These are phyloP conservation scores for Camptogramma bilineatum DNA, from an alignment of 2,888 invertebrate genomes.

Conservation along the genomic window DNA sequence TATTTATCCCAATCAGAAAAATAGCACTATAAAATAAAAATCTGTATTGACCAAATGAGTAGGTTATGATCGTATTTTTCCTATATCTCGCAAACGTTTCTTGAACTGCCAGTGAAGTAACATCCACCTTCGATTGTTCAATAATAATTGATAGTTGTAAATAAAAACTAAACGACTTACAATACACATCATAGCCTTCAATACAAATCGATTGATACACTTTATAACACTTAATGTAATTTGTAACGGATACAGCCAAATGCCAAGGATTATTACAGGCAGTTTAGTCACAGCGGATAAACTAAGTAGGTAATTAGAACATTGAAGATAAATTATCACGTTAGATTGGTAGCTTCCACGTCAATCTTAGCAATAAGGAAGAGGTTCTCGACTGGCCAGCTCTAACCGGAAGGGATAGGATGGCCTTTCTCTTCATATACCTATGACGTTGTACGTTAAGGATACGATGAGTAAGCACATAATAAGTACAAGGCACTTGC, in stretches of 20 bases:
- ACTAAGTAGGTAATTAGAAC: conserved; percentile 22
- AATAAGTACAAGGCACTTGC: too few species aligned
- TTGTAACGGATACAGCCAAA: conserved; percentile 62
- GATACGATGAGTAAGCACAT: neutral
- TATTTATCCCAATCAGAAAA: too few species aligned
- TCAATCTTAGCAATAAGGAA: neutral
- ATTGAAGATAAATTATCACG: conserved; percentile 17
- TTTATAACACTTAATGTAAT: conserved; percentile 53
- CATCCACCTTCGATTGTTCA: too few species aligned
- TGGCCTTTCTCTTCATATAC: neutral
- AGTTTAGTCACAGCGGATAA: conserved; percentile 31
- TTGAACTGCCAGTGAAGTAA: too few species aligned
- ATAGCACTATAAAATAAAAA: too few species aligned
- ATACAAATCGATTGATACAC: conserved; percentile 58
- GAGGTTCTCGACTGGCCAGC: neutral
- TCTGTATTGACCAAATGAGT: too few species aligned
- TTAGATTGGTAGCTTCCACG: conserved; percentile 5
- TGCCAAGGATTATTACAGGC: conserved; percentile 67
- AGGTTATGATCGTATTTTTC: too few species aligned
- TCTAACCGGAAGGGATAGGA: neutral
- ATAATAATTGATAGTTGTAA: neutral
- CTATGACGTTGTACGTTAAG: neutral
- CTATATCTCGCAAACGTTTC: too few species aligned
- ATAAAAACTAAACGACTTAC: conserved; percentile 16
- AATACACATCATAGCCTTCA: conserved; percentile 27